Conservation (phyloP, 2,113 vertebrate genomes). For the Pelecanus crispus region DNA sequence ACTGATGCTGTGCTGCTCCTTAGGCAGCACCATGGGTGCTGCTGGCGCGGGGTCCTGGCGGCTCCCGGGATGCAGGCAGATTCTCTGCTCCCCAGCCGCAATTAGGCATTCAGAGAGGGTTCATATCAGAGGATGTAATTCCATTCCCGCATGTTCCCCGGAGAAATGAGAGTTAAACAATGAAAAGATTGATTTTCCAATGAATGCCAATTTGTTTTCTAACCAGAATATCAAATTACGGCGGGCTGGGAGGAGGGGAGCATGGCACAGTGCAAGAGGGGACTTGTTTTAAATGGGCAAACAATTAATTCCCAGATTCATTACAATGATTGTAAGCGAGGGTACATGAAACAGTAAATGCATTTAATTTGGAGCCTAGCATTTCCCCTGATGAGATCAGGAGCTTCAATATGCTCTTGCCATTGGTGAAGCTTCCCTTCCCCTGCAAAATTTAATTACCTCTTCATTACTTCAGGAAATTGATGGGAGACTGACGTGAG, state of each 20-base stretch:
- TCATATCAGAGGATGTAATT: constrained; percentile 5
- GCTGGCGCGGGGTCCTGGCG: accelerated
- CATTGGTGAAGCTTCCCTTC: neutral
- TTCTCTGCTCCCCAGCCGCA: neutral
- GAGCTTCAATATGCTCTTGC: neutral
- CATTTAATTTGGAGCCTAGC: constrained; percentile 48
- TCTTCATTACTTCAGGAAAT: constrained; percentile 38
- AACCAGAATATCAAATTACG: constrained; percentile 50
- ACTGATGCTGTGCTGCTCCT: neutral
- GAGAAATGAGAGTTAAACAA: constrained; percentile 60
- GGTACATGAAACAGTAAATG: constrained; percentile 30
- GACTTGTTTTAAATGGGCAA: constrained; percentile 37
- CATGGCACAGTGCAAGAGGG: neutral
- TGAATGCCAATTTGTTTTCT: constrained; percentile 61
- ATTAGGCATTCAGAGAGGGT: neutral
- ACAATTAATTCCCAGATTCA: constrained; percentile 64
- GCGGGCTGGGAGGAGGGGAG: neutral
- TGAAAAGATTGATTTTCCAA: constrained; percentile 62
- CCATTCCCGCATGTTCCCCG: neutral
- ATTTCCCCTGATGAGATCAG: constrained; percentile 5
- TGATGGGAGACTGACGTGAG: neutral
- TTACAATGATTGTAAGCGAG: neutral
- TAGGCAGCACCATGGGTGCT: neutral
- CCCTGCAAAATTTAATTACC: constrained; percentile 49
- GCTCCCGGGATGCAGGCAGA: neutral